These are phyloP conservation scores for Intellagama lesueurii DNA, from an alignment of 2,797 vertebrate genomes.

Conservation along the genomic window DNA sequence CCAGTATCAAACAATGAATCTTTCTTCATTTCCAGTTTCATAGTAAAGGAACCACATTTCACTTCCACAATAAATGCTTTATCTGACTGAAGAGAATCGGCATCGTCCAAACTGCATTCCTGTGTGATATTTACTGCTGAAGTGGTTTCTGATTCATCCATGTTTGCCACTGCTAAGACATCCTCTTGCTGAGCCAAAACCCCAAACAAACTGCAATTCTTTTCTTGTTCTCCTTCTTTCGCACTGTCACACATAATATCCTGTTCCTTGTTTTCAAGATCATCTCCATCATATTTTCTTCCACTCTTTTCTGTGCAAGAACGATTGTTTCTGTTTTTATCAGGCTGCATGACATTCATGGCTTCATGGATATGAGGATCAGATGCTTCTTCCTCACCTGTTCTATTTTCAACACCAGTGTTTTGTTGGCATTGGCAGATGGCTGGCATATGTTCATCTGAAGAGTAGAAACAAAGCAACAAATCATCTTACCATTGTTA, in stretches of 20 bases:
- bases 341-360: conserved; percentile 68
- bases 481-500: conserved; percentile 30
- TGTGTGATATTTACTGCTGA: conserved; percentile 71
- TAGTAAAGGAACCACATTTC: conserved; percentile 69
- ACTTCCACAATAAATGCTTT: conserved; percentile 77
- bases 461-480: conserved; percentile 34
- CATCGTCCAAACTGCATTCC: conserved; percentile 53
- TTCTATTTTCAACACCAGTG: conserved; percentile 72
- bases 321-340: conserved; percentile 73
- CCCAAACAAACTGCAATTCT: conserved; percentile 55
- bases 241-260: conserved; percentile 55
- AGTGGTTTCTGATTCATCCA: conserved; percentile 70
- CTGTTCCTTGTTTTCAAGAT: conserved; percentile 64
- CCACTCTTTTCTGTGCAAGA: conserved; percentile 62
- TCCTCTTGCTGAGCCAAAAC: conserved; percentile 72
- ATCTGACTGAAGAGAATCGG: conserved; percentile 40
- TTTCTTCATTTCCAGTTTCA: conserved; percentile 84
- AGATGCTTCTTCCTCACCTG: conserved; percentile 58
- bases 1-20: conserved; percentile 64
- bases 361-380: conserved; percentile 72
- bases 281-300: conserved; percentile 70
- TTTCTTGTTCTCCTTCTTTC: conserved; percentile 61
- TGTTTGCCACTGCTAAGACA: conserved; percentile 78
- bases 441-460: conserved; percentile 70
- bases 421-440: conserved; percentile 69